Evolutionary conservation across 2,113 vertebrate species (phyloP).

Genomic region (Oostethus manadensis): DNA sequence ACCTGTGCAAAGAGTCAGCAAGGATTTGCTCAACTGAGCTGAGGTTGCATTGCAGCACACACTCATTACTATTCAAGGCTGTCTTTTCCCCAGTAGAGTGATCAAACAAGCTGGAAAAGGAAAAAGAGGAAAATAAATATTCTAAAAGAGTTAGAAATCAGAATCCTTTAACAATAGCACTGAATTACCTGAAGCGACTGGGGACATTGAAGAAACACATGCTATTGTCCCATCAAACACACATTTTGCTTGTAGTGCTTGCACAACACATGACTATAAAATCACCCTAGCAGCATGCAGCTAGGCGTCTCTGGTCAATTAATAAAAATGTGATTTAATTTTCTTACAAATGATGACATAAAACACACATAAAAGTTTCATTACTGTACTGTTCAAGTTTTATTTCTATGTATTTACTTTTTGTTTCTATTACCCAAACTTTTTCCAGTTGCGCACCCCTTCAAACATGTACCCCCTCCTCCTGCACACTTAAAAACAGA

Average conservation of each 20-base stretch:
- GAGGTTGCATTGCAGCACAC: slow-evolving; percentile 36
- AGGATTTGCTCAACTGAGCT: slow-evolving; percentile 41
- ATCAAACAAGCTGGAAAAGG: slow-evolving; percentile 12
- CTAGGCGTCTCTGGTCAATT: slow-evolving; percentile 1
- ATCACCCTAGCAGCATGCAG: slow-evolving; percentile 24
- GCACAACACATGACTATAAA: slow-evolving; percentile 25
- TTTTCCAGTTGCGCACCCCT: no score
- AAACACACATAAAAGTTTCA: no score
- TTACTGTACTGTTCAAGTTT: no score
- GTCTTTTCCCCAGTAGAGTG: slow-evolving; percentile 14
- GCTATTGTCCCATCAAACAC: slow-evolving; percentile 31
- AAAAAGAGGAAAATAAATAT: slow-evolving; percentile 15
- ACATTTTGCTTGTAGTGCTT: slow-evolving; percentile 36
- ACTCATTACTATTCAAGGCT: slow-evolving; percentile 46
- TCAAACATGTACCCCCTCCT: no score
- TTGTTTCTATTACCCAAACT: no score
- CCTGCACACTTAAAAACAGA: no score
- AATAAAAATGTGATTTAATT: slow-evolving; percentile 9
- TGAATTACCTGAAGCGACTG: slow-evolving; percentile 40
- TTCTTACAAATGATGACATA: slow-evolving; percentile 2
- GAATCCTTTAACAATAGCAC: slow-evolving; percentile 33
- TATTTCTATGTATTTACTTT: no score
- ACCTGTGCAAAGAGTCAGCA: slow-evolving; percentile 23
- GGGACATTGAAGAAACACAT: slow-evolving; percentile 28
- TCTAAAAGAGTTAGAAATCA: slow-evolving; percentile 35